Evolutionary conservation across 1,140 invertebrate genomes (phyloP), one percentile per base, ranked within the genome.

Genomic region (Bacillus rossius): DNA sequence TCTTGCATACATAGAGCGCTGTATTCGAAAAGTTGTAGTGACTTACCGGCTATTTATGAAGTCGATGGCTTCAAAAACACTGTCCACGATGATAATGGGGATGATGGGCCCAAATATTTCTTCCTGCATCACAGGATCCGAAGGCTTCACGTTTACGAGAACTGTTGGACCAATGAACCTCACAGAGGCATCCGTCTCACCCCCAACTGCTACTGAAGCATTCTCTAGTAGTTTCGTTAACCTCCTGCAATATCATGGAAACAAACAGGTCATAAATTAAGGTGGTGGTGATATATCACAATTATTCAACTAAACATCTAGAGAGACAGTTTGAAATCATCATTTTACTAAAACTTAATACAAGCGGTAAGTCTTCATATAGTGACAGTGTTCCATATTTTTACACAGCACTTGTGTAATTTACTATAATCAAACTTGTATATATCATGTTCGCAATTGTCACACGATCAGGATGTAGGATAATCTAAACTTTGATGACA

Each of bases 91-190:
- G 2, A 94, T 69, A 65, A 98, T 91, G 3, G 95, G 94, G 59
- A 98, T 77, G 67, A 98, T 83, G 8, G 95, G 95, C 4, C 95
- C 95, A 77, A 98, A 98, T 69, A 98, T 95, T 77, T 95, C 95
- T 62, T 96, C 90, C 64, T 89, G 81, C 94, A 98, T 97, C 8
- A 94, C 71, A 25, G 85, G 79, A 77, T 91, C 88, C 2, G 73
- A 75, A 0, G 75, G 71, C 57, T 83, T 83, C 0, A 91, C 83
- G 67, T 96, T 85, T 16, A 83, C 73, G 7, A 97, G 58, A 62
- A 97, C 81, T 2, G 93, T 96, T 5, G 94, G 94, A 48, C 85
- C 79, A 67, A 97, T 92, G 68, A 77, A 96, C 48, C 78, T 82
- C 51, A 94, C 88, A 16, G 76, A 73, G 0, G 84, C 71, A 76